Evolutionary conservation across 2,113 vertebrate genomes (phyloP).

Genomic region (Macrotis lagotis): DNA sequence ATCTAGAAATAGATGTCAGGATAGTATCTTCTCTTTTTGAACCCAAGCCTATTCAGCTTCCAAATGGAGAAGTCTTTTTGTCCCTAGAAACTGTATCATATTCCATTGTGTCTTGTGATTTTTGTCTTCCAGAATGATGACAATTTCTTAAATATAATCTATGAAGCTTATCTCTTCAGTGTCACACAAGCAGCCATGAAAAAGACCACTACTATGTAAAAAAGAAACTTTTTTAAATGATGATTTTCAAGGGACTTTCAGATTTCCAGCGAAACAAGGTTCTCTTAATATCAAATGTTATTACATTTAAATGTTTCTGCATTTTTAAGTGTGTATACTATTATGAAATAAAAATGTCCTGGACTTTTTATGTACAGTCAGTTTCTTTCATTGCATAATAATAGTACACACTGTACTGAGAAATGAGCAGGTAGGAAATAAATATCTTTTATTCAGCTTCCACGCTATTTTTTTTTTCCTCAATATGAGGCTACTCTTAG

Average conservation of each 20-base stretch:
- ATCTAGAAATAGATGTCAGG: background rate
- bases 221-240: slow-evolving; percentile 17
- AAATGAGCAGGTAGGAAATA: background rate
- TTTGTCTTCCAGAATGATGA: slow-evolving; percentile 91
- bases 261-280: slow-evolving; percentile 20
- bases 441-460: slow-evolving; percentile 5
- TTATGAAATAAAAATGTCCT: slow-evolving; percentile 59
- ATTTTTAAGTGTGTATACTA: slow-evolving; percentile 34
- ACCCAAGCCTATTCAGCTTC: background rate
- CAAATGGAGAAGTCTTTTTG: slow-evolving; percentile 9
- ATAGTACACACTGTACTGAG: slow-evolving; percentile 39
- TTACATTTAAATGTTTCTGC: slow-evolving; percentile 54
- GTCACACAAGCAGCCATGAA: slow-evolving; percentile 77
- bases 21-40: background rate
- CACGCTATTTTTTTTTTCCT: slow-evolving; percentile 63
- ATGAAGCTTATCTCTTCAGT: slow-evolving; percentile 91
- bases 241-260: slow-evolving; percentile 11
- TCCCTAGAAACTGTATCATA: background rate
- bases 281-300: background rate
- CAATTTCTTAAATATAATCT: slow-evolving; percentile 94
- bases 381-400: slow-evolving; percentile 43
- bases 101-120: slow-evolving; percentile 3
- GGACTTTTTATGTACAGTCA: slow-evolving; percentile 58
- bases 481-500: background rate
- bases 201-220: slow-evolving; percentile 77